Base-by-base conservation (phyloP, 2,888 invertebrate genomes). In the Aspidapion aeneum region DNA sequence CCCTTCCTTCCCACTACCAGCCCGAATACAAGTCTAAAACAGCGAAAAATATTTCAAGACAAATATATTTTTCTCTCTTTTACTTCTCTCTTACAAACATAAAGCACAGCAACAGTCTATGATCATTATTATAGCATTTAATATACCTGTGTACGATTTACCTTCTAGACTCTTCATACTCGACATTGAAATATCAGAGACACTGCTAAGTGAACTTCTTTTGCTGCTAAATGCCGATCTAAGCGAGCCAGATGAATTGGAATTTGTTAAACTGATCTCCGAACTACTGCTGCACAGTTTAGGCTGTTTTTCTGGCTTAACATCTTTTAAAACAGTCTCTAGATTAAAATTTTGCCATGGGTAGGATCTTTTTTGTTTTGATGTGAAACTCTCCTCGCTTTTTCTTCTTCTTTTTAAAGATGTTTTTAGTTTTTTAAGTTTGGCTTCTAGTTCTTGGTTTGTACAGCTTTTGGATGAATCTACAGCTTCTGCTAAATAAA, bases 341-440 rank as follows among this genome's bases (percentile, higher is more conserved):
- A 68, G 63, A 55, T 71, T 69, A 60, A 65, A 68, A 54, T 71
- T 71, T 57, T 71, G 70, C 70, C 70, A 71, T 7, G 70, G 70
- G 57, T 66, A 71, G 1, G 64, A 57, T 22, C 64, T 17, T 21
- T 66, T 68, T 21, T 56, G 52, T 55, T 18, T 57, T 18, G 35
- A 12, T 35, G 3, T 35, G 12, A 35, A 12, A 1, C 56, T 48
- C 7, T 51, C 18, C n/a, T 61, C 20, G 12, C n/a, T 57, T 20
- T 52, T 18, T 1, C 22, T 52, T 9, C 56, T 21, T 21, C 51
- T 52, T 9, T 20, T n/a, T 1, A 57, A 18, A 0, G 57, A 51
- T 16, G 50, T 16, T 3, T 67, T 65, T 9, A 65, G 57, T 55
- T 63, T 59, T 20, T 62, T 60, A n/a, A 67, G 22, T 35, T 66